Conservation (phyloP, 2,888 invertebrate species). For the Scaptodrosophila latifasciaeformis region DNA sequence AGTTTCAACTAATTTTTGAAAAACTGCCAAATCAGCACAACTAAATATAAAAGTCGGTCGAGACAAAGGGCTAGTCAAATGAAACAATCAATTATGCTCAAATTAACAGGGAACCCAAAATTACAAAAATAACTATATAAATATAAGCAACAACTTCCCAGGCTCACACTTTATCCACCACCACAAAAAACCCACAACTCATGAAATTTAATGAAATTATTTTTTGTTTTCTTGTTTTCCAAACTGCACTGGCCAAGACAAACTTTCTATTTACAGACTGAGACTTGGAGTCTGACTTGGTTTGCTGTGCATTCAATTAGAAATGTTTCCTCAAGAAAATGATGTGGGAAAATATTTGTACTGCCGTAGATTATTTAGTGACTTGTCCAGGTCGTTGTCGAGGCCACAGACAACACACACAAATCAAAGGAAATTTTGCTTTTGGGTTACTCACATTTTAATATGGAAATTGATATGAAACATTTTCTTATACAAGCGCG, state of each 20-base stretch:
- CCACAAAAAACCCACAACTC: conserved; percentile 42
- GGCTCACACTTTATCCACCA: conserved; percentile 30
- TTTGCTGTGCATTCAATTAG: conserved; percentile 58
- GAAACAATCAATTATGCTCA: conserved; percentile 6
- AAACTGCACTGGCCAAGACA: conserved; percentile 14
- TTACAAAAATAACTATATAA: not conserved
- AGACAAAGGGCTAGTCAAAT: no score
- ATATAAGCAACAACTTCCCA: not conserved
- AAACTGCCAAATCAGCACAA: conserved; percentile 43
- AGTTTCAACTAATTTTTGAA: conserved; percentile 1
- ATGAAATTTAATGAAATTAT: conserved; percentile 60
- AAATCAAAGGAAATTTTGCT: conserved; percentile 48
- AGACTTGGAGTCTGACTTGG: conserved; percentile 7
- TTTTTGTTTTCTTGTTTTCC: conserved; percentile 18
- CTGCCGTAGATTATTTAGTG: conserved; percentile 3
- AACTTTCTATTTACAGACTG: conserved; percentile 17
- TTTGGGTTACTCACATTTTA: conserved; percentile 26
- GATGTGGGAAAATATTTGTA: conserved; percentile 52
- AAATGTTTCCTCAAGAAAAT: conserved; percentile 45
- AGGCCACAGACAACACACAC: conserved; percentile 19
- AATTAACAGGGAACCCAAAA: conserved; percentile 2
- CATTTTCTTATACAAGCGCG: conserved; percentile 21
- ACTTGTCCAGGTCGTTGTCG: not conserved
- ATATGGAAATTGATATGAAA: conserved; percentile 65
- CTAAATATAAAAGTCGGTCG: conserved; percentile 20